Base-by-base conservation (phyloP, 2,888 invertebrate genomes). In the Lacanobia oleracea region DNA sequence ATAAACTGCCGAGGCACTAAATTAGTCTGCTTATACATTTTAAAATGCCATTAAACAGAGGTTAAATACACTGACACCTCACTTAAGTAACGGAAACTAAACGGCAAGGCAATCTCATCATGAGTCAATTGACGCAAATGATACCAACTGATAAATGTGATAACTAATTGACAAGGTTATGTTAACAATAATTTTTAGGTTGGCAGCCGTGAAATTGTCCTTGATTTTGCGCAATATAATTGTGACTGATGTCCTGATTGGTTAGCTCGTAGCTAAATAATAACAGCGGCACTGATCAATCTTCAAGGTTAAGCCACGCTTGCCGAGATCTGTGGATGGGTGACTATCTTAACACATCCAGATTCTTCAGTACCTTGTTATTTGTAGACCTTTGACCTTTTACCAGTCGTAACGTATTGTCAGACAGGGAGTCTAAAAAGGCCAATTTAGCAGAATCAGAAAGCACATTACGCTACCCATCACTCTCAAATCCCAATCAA, bases 11-110 rank as follows among this genome's bases (percentile, higher is more conserved):
- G 45, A 37, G n/a, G 27, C 21, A 23, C 71, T 69, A 60, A 64
- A 81, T 67, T 57, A 63, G 37, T 45, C 18, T 23, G 33, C 16
- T 3, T 53, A 61, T 12, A 70, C 18, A 72, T 70, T 66, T 48
- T 53, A 45, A 82, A 62, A 65, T 63, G 8, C 27, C 57, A 72
- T 54, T 59, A 40, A 82, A 71, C 57, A 0, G n/a, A 78, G 79
- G 77, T 82, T 65, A 82, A 82, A 78, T 53, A 71, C 23, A 12
- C 8, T 78, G 83, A 82, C 77, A 78, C 82, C 51, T 50, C 80
- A 40, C 40, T 70, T 61, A 61, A 59, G 71, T 65, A 82, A 59
- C 70, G 21, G 48, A 62, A 77, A 48, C 21, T 8, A 51, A 70
- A 56, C 45, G 68, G 57, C 67, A 37, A 72, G 33, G 45, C 63